phyloP scores from a whole-genome alignment of 2,797 vertebrate species.

The Rachycentron canadum region DNA sequence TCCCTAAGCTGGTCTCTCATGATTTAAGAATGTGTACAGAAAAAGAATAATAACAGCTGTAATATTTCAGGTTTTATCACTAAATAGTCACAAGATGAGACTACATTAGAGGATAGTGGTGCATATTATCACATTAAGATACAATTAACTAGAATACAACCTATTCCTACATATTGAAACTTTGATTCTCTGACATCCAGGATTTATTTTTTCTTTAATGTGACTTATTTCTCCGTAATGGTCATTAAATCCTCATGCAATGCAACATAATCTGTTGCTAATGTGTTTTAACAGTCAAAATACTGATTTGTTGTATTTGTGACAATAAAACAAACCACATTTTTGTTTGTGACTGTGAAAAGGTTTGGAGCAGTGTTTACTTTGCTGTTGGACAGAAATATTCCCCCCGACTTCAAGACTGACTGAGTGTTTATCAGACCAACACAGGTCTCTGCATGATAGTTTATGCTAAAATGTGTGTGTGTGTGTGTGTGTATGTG shows the following conservation, averaged over 20 bases:
- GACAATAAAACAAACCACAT: background rate
- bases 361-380: background rate
- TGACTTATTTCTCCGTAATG: background rate
- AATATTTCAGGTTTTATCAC: background rate
- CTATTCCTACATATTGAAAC: too few relatives aligned
- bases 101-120: background rate
- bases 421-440: slow-evolving; percentile 7
- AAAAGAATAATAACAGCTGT: background rate
- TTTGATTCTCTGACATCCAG: background rate
- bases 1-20: too few relatives aligned
- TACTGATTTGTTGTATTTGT: background rate
- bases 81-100: background rate
- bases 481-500: slow-evolving; percentile 16
- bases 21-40: background rate
- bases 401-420: background rate
- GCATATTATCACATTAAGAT: background rate
- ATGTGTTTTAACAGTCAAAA: background rate
- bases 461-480: slow-evolving; percentile 34
- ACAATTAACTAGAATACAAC: too few relatives aligned
- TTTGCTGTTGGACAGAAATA: background rate
- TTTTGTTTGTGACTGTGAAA: background rate
- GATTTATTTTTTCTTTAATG: background rate
- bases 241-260: too few relatives aligned
- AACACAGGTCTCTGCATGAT: slow-evolving; percentile 35
- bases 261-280: background rate